Base-by-base conservation (phyloP, 2,113 vertebrate species). In the Symphodus melops region DNA sequence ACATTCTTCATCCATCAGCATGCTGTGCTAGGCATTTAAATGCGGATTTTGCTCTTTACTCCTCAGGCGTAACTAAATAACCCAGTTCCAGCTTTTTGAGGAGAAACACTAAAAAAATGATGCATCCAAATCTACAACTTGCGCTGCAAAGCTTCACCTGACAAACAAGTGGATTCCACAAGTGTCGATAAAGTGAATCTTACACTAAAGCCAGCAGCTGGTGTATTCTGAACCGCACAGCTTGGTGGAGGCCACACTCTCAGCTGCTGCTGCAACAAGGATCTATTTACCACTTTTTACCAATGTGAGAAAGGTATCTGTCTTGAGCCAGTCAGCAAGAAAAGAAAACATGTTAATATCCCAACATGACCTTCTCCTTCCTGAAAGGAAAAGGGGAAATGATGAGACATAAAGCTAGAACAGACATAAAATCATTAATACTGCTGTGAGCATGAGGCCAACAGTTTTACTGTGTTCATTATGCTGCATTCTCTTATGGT, bases 1-100 rank as follows among this genome's bases (percentile, higher is more conserved):
- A 65, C 79, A 79, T 91, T 91, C 74, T 86, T 84, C 88, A 90
- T 86, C 84, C 67, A 81, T 90, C 89, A 93, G 88, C 90, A 85
- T 72, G 77, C 75, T 83, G 79, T 59, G 75, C 21, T 2, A 77
- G 66, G 82, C 82, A 82, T 76, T 90, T 78, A 71, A 72, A 78
- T 76, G 80, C 23, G 36, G 60, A 57, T 81, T 82, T 82, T 46
- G 49, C 73, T 72, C 44, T 82, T 76, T 51, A 14, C 75, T 83
- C 52, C 53, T 51, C 61, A 55, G 68, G 67, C 59, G 36, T 67
- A 72, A 51, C 72, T 51, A 8, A 51, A 20, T 7, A 17, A 14
- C 46, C 46, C 14, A 12, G 44, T 19, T 49, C 46, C 46, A 49
- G 16, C 46, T 51, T 48, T 48, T 7, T 44, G 14, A 44, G 16